These are phyloP conservation scores for Dendronephthya gigantea DNA, from an alignment of 64 coral and sea anemone species.

Conservation along the genomic window DNA sequence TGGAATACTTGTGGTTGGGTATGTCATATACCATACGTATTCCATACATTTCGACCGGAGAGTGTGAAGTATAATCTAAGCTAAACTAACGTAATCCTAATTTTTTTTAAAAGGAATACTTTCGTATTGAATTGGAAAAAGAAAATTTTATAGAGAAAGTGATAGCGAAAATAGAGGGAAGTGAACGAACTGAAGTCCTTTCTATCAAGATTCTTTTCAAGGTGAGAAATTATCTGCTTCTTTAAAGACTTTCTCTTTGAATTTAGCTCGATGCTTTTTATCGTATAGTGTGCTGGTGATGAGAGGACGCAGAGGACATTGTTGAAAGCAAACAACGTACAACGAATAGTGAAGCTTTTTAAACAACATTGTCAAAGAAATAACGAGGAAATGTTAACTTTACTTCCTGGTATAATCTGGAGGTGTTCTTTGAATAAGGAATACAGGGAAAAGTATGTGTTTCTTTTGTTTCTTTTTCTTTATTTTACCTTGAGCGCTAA, in stretches of 20 bases:
- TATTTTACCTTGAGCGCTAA: too few relatives aligned
- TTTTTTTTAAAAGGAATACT: background rate
- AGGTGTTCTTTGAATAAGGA: slow-evolving; percentile 59
- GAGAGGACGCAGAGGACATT: slow-evolving; percentile 51
- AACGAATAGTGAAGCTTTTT: slow-evolving; percentile 46
- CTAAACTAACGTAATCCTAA: background rate
- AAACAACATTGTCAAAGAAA: background rate
- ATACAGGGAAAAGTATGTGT: slow-evolving; percentile 68
- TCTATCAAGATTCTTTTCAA: background rate
- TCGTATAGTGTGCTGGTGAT: slow-evolving; percentile 65
- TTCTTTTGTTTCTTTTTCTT: too few relatives aligned
- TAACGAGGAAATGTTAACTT: slow-evolving; percentile 51
- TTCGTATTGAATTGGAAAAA: background rate
- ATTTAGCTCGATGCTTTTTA: background rate
- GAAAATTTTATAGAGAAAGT: background rate
- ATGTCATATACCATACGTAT: too few relatives aligned
- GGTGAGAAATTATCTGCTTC: background rate
- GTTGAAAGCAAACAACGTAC: slow-evolving; percentile 45
- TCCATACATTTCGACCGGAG: too few relatives aligned
- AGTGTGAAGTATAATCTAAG: too few relatives aligned
- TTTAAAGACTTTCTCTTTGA: too few relatives aligned
- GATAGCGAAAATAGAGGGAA: background rate
- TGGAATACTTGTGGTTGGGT: too few relatives aligned
- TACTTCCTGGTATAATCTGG: slow-evolving; percentile 62
- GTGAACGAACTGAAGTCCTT: background rate